Evolutionary conservation across 2,888 invertebrate species (phyloP).

Genomic region (Chloroclystis v-ata): DNA sequence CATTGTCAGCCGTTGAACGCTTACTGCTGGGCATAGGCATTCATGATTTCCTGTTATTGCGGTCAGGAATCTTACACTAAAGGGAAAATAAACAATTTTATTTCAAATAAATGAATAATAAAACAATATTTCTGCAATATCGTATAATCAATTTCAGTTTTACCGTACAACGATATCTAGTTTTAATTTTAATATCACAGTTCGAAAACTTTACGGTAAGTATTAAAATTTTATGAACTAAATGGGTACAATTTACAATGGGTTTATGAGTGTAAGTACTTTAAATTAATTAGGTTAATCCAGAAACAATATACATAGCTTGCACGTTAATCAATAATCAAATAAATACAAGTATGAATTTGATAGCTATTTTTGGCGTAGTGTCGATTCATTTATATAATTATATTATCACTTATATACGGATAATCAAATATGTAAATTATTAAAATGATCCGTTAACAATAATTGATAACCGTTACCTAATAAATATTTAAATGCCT

Average conservation of each 20-base stretch:
- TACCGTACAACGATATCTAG: conserved; percentile 59
- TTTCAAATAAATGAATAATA: conserved; percentile 3
- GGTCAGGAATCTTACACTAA: not conserved
- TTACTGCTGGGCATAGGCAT: too few species aligned
- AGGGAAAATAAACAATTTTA: not conserved
- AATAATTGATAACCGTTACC: too few species aligned
- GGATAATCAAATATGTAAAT: too few species aligned
- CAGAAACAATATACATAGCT: not conserved
- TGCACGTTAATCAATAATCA: too few species aligned
- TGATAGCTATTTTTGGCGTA: too few species aligned
- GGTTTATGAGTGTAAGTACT: conserved; percentile 26
- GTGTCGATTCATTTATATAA: too few species aligned
- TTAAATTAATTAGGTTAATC: conserved; percentile 1
- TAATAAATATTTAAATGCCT: too few species aligned
- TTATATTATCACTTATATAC: too few species aligned
- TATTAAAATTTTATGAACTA: conserved; percentile 33
- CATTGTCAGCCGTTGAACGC: too few species aligned
- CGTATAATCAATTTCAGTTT: conserved; percentile 58
- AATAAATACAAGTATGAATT: too few species aligned
- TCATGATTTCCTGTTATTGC: too few species aligned
- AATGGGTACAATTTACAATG: conserved; percentile 34
- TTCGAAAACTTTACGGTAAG: conserved; percentile 53
- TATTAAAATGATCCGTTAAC: too few species aligned
- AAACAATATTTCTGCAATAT: conserved; percentile 39
- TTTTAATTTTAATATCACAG: conserved; percentile 72